Base-by-base conservation (phyloP, 2,113 vertebrate species). In the Nothocercus nigrocapillus region DNA sequence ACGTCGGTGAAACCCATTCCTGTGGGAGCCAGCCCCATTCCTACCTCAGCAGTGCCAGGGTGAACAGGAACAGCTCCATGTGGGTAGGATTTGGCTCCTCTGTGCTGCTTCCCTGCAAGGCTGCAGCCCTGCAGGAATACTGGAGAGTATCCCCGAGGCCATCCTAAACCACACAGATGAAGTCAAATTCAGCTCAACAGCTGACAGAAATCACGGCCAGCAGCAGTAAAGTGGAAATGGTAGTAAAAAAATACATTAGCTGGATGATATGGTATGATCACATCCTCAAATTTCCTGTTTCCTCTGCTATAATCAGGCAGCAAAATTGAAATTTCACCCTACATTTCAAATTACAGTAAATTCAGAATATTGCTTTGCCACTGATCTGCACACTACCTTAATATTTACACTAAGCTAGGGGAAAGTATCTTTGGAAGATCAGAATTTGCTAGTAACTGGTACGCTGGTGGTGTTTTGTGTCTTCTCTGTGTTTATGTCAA, bases 191-290 rank as follows among this genome's bases (percentile, higher is more conserved):
- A 54, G 28, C 54, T 73, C 51, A 89, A 73, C 58, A 92, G 53
- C 25, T 94, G 87, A 91, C 44, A 91, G 80, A 94, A 92, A 54
- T 85, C 44, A 82, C 89, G 88, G 54, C 40, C 72, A 66, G 40
- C 9, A 42, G 54, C 25, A 59, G 54, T 5, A 21, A 79, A 79
- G 75, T 74, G 82, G 84, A n/a, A 47, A 21, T 13, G 27, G 44
- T 67, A 88, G 49, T 14, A 73, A 45, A 49, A 67, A 30, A 92
- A 85, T 59, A 5, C 10, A 82, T 76, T 16, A 89, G 32, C 78
- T 94, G 40, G 45, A 42, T 80, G 74, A 85, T 44, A 14, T 2
- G 7, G 21, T 34, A 66, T 4, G 27, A 73, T 28, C 19, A 2
- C 45, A 77, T 58, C 67, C 44, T 89, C 63, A n/a, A 79, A n/a